Percentiles rank a stretch among this genome's conserved stretches.
Evolutionary conservation across 92 coral and sea anemone species (phyloP).

Genomic region (Umimayanthus kanabou): DNA sequence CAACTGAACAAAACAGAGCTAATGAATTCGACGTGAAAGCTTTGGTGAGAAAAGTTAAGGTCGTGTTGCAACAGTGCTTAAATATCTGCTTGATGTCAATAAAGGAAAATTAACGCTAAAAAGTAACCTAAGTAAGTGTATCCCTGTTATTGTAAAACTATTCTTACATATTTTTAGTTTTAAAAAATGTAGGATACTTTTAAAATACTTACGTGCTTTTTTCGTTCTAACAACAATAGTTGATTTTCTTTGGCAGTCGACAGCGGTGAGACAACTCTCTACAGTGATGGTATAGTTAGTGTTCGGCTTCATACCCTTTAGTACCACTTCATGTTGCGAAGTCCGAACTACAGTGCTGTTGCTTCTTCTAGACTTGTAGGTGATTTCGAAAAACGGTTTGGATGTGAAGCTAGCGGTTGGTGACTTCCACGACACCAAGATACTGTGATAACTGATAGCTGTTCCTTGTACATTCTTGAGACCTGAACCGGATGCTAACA

Average conservation of each 20-base stretch:
- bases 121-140: no score
- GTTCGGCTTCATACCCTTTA: slow-evolving; percentile 6
- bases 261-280: not conserved
- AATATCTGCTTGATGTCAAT: not conserved
- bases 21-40: no score
- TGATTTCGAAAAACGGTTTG: not conserved
- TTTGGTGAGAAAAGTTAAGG: no score
- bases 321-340: not conserved
- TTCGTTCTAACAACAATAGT: slow-evolving; percentile 23
- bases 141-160: no score
- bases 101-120: no score
- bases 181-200: not conserved
- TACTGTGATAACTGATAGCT: slow-evolving; percentile 1
- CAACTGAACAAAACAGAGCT: no score
- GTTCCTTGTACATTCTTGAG: not conserved
- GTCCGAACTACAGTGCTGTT: not conserved
- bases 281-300: slow-evolving; percentile 23
- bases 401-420: not conserved
- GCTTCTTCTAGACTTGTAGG: not conserved
- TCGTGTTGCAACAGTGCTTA: no score
- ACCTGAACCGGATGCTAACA: not conserved
- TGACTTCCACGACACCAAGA: slow-evolving; percentile 8
- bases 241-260: not conserved
- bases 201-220: not conserved
- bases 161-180: not conserved